Evolutionary conservation across 2,797 vertebrate species (phyloP).

Genomic region (Aeoliscus strigatus): DNA sequence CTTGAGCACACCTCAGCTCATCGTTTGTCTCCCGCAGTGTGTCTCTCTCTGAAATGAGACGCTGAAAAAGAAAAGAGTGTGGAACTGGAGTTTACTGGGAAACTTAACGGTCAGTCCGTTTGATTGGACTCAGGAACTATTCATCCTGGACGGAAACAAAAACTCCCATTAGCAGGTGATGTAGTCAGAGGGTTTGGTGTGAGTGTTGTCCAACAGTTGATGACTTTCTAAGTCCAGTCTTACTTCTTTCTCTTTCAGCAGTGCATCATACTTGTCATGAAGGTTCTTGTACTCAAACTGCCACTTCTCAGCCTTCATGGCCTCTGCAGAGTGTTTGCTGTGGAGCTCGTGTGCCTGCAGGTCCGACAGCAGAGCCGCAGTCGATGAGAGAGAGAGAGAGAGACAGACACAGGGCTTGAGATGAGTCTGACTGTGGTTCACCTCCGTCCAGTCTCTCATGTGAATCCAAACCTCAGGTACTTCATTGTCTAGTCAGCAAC

Average conservation of each 20-base stretch:
- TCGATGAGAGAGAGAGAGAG: slow-evolving; percentile 16
- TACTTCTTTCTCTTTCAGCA: slow-evolving; percentile 88
- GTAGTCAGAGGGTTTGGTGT: not conserved
- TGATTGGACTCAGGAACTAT: not conserved
- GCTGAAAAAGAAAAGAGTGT: slow-evolving; percentile 55
- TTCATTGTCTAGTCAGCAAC: too few species aligned
- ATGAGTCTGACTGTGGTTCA: slow-evolving; percentile 29
- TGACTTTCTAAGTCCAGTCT: slow-evolving; percentile 2
- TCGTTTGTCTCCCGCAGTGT: slow-evolving; percentile 85
- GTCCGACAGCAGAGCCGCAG: slow-evolving; percentile 36
- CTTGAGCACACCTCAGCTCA: slow-evolving; percentile 84
- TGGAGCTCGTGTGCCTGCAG: slow-evolving; percentile 85
- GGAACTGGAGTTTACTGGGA: not conserved
- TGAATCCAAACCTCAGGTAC: too few species aligned
- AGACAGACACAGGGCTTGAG: too few species aligned
- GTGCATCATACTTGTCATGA: slow-evolving; percentile 81
- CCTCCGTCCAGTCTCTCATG: not conserved
- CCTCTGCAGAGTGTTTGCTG: slow-evolving; percentile 79
- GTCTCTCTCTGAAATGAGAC: slow-evolving; percentile 82
- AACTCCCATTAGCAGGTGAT: not conserved
- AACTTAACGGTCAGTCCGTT: not conserved
- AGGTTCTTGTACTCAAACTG: slow-evolving; percentile 88
- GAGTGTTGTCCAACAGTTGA: not conserved
- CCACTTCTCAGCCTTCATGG: slow-evolving; percentile 89
- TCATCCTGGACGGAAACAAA: slow-evolving; percentile 8